Base-by-base conservation (phyloP, 2,888 invertebrate species). In the Empis stercorea region DNA sequence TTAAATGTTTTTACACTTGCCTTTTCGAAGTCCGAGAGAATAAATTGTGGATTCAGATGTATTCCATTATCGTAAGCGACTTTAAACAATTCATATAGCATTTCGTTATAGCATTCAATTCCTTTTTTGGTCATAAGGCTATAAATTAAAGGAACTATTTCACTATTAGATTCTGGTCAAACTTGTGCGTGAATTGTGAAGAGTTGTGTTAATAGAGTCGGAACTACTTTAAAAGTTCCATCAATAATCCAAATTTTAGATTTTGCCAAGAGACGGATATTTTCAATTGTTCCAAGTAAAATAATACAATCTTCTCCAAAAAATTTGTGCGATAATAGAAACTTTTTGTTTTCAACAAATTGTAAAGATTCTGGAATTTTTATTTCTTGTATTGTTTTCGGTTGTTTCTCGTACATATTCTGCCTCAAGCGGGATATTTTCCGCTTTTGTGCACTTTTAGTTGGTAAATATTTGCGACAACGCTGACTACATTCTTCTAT, bases 211-310 rank as follows among this genome's bases (percentile, higher is more conserved):
- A 43, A 32, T 43, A 30, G 23, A 20, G 44, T 20, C n/a, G 44
- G 34, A 17, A 44, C 44, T 16, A 44, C 44, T 36, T 44, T 44
- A 34, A 44, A 34, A 6, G 44, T 43, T 4, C 43, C 43, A 43
- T 43, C 43, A 14, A 43, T 43, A 2, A 30, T 43, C 30, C 43
- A 43, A 11, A 43, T 15, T 5, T 43, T 43, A n/a, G 43, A 43
- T 30, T 30, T 43, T 7, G 43, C 14, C 43, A 44, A 37, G 13
- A 44, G 36, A 20, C 17, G 44, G 7, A 44, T 44, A 14, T 44
- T 44, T 20, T 44, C 44, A 23, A 44, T 44, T 17, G 34, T 34
- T 16, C 15, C 16, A 17, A 34, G 16, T 10, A 44, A 3, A 14
- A 34, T 34, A n/a, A 44, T 23, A 2, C 40, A 27, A 9, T 9